Percentiles rank a stretch among this genome's conserved stretches.
Conservation (phyloP, 1,140 invertebrate genomes). For the Cydia amplana region DNA sequence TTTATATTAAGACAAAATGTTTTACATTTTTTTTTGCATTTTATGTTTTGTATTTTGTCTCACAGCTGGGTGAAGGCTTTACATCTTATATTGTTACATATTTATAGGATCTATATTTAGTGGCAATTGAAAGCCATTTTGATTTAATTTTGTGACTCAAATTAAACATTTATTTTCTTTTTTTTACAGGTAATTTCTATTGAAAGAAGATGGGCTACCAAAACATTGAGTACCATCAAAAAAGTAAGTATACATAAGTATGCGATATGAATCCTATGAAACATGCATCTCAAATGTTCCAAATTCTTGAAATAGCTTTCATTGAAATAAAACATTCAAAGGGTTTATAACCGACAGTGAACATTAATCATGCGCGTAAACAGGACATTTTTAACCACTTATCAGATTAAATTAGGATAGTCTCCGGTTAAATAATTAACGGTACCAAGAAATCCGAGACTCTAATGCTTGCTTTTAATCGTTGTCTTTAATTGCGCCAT, state of each 20-base stretch:
- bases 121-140: neutral
- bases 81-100: too few species aligned
- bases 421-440: slow-evolving; percentile 58
- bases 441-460: slow-evolving; percentile 49
- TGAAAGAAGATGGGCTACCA: neutral
- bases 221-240: neutral
- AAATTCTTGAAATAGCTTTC: slow-evolving; percentile 10
- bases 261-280: neutral
- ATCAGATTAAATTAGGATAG: slow-evolving; percentile 44
- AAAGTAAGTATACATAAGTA: neutral
- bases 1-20: too few species aligned
- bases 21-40: too few species aligned
- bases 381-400: slow-evolving; percentile 25
- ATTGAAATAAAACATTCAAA: neutral
- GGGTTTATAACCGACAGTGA: neutral
- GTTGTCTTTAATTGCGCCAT: slow-evolving; percentile 52
- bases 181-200: slow-evolving; percentile 8
- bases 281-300: neutral
- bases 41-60: too few species aligned
- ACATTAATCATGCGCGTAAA: slow-evolving; percentile 13
- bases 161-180: neutral
- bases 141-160: neutral
- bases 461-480: slow-evolving; percentile 54
- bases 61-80: too few species aligned
- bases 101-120: neutral